Percentiles rank a stretch among this genome's conserved stretches.
Evolutionary conservation across 2,797 vertebrate genomes (phyloP).

Genomic region (Heteromormyrus szaboi): DNA sequence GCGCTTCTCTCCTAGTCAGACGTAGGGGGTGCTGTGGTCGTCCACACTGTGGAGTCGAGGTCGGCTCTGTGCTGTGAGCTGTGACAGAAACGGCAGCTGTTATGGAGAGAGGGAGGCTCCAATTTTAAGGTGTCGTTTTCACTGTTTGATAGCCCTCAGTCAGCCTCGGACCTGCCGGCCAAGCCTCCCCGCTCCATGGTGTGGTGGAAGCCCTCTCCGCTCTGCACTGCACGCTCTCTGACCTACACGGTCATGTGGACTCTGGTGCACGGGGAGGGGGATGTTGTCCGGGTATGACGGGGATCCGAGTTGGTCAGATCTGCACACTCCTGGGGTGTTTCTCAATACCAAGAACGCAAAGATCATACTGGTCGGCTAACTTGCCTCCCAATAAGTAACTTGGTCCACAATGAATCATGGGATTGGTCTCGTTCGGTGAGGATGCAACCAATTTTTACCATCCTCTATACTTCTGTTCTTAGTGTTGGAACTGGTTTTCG

Average conservation of each 20-base stretch:
- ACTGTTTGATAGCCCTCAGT: background rate
- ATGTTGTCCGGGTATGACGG: background rate
- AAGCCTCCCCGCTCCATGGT: background rate
- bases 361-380: background rate
- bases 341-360: background rate
- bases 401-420: background rate
- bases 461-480: background rate
- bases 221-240: background rate
- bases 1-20: background rate
- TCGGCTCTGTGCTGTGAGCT: background rate
- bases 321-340: background rate
- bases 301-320: background rate
- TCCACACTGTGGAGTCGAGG: background rate
- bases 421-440: background rate
- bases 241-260: background rate
- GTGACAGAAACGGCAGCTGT: background rate
- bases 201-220: background rate
- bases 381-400: background rate
- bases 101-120: background rate
- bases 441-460: background rate
- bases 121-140: background rate
- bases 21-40: background rate
- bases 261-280: background rate
- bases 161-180: background rate
- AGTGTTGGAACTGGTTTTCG: background rate